Evolutionary conservation across 2,888 invertebrate species (phyloP), one percentile per base, ranked within the genome.

Genomic region (Corythucha ciliata): DNA sequence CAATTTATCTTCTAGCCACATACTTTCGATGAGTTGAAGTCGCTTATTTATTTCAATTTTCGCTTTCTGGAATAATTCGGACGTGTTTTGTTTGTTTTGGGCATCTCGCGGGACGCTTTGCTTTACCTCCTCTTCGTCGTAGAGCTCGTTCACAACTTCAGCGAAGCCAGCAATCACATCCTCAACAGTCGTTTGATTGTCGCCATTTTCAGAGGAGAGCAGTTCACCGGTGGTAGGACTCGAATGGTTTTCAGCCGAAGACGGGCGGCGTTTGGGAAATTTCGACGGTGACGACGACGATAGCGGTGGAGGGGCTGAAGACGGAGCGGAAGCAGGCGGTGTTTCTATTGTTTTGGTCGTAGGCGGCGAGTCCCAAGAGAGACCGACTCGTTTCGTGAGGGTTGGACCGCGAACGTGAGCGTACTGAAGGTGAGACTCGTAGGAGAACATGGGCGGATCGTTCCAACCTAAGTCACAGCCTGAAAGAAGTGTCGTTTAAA

Each of bases 1-100:
- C 34, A 79, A 63, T 67, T 77, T 78, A 27, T 72, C 72, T 61
- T 69, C 72, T 4, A 59, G 58, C 78, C 79, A 79, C 72, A 75
- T 74, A 12, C 69, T 68, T 61, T 74, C 74, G 74, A 79, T 74
- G 2, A 70, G 63, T 49, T 65, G 66, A 57, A 79, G 65, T 64
- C 76, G 70, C 60, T 71, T 74, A 60, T 65, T 70, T 20, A 79
- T 72, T 60, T 76, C 77, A 59, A 16, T 12, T 27, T 71, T 71
- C 20, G 68, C 57, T 48, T 57, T 57, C 57, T 59, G 34, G 34
- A 57, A 53, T 55, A 52, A 39, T n/a, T n/a, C n/a, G n/a, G n/a
- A n/a, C n/a, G n/a, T n/a, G n/a, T n/a, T n/a, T n/a, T n/a, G n/a
- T n/a, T n/a, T n/a, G n/a, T n/a, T n/a, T n/a, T n/a, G n/a, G n/a